A percentile compares a stretch with the other conserved stretches of the same genome.
Evolutionary conservation across 64 coral and sea anemone genomes (phyloP).

Genomic region (Acropora tenuis): DNA sequence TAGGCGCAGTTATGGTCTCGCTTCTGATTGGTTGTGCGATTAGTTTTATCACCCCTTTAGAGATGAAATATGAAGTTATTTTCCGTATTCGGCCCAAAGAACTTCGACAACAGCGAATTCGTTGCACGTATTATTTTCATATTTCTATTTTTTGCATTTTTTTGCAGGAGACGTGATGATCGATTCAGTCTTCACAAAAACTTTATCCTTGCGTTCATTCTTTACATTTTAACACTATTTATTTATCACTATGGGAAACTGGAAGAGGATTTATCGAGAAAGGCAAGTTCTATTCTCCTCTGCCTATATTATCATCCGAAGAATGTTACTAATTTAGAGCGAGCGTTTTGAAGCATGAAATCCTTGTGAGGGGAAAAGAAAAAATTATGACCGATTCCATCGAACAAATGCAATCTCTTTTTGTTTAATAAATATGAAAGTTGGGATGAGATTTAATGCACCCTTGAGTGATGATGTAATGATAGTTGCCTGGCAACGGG

Average conservation of each 20-base stretch:
- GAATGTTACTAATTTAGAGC: background rate
- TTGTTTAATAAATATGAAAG: too few relatives aligned
- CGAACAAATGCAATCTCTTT: background rate
- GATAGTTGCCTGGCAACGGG: too few relatives aligned
- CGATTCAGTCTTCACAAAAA: constrained; percentile 61
- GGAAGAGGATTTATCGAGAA: background rate
- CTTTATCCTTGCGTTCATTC: constrained; percentile 62
- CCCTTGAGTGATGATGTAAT: too few relatives aligned
- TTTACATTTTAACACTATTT: constrained; percentile 47
- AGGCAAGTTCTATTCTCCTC: constrained; percentile 3
- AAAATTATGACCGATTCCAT: background rate
- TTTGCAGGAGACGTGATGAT: constrained; percentile 16
- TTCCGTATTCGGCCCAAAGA: too few relatives aligned
- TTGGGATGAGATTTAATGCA: too few relatives aligned
- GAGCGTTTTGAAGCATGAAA: background rate
- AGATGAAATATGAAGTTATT: too few relatives aligned
- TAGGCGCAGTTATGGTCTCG: background rate
- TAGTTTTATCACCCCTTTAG: too few relatives aligned
- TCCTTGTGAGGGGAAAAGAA: background rate
- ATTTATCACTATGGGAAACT: constrained; percentile 61
- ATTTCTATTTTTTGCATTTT: background rate
- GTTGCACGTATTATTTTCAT: background rate
- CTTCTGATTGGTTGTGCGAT: background rate
- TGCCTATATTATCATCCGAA: background rate
- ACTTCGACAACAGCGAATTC: too few relatives aligned